Conservation (phyloP, 2,797 vertebrate genomes). For the Enteromius unitaeniatus region DNA sequence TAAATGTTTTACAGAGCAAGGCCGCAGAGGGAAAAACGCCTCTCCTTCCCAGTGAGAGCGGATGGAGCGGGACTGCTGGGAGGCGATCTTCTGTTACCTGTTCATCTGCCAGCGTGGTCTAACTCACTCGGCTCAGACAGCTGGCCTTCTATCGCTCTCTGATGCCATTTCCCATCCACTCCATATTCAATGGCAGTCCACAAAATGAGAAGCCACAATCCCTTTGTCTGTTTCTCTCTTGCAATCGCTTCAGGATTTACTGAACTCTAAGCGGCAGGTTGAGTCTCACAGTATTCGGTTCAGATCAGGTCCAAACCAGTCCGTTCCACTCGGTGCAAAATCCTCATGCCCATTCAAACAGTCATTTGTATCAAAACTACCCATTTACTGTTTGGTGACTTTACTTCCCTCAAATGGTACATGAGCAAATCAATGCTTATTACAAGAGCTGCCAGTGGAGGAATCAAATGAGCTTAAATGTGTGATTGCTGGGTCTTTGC, state of each 20-base stretch:
- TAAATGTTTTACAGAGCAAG: conserved; percentile 48
- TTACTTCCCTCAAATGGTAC: conserved; percentile 13
- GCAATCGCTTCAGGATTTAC: not conserved
- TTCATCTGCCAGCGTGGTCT: conserved; percentile 35
- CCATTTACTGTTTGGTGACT: conserved; percentile 31
- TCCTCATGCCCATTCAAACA: conserved; percentile 6
- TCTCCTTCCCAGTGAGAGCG: conserved; percentile 26
- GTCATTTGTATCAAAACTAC: conserved; percentile 30
- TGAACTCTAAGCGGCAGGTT: not conserved
- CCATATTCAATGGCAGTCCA: not conserved
- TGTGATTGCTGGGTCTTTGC: conserved; percentile 6
- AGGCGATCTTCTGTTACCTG: conserved; percentile 49
- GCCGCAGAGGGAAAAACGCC: conserved; percentile 3
- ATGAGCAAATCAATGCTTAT: conserved; percentile 37
- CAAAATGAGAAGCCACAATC: not conserved
- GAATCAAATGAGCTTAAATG: conserved; percentile 24
- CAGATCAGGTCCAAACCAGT: not conserved
- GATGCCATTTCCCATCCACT: conserved; percentile 5
- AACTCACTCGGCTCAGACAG: conserved; percentile 30
- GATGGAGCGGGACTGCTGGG: conserved; percentile 36
- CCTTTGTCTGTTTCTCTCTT: conserved; percentile 1
- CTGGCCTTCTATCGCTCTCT: conserved; percentile 34
- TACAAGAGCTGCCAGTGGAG: conserved; percentile 29
- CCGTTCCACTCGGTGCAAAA: not conserved
- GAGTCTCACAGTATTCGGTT: not conserved